Evolutionary conservation across 2,888 invertebrate species (phyloP).

Genomic region (Bruchidius siliquastri): DNA sequence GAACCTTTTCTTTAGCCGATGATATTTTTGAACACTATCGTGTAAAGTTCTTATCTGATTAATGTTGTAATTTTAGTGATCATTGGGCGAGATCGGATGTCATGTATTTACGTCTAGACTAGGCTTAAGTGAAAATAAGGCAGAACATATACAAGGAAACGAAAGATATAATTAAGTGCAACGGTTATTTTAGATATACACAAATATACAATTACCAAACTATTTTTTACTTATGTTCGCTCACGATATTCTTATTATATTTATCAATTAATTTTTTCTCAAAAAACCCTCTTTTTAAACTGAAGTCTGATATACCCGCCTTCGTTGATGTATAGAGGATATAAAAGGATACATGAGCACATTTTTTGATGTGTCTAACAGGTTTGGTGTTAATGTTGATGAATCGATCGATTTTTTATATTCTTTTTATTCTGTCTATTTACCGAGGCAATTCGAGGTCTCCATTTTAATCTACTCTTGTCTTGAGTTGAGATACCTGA

Average conservation of each 20-base stretch:
- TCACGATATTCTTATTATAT: not conserved
- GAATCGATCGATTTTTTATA: too few relatives aligned
- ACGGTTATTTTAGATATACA: not conserved
- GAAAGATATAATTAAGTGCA: not conserved
- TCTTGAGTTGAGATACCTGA: too few relatives aligned
- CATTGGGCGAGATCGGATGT: not conserved
- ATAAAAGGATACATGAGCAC: too few relatives aligned
- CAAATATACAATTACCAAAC: not conserved
- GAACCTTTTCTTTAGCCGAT: too few relatives aligned
- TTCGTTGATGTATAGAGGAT: not conserved
- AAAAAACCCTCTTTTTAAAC: not conserved
- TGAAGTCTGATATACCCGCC: not conserved
- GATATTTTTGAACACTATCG: too few relatives aligned
- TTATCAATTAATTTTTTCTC: too few relatives aligned
- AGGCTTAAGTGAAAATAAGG: not conserved
- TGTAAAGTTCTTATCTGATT: not conserved
- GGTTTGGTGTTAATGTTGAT: too few relatives aligned
- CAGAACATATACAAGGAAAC: not conserved
- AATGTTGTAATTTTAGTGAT: not conserved
- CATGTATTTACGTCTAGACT: not conserved
- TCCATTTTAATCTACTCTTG: too few relatives aligned
- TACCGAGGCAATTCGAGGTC: too few relatives aligned
- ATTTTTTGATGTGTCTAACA: too few relatives aligned
- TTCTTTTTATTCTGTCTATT: too few relatives aligned
- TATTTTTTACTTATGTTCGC: not conserved